Evolutionary conservation across 2,888 invertebrate species (phyloP), one percentile per base, ranked within the genome.

Genomic region (Marasmarcha lunaedactyla): DNA sequence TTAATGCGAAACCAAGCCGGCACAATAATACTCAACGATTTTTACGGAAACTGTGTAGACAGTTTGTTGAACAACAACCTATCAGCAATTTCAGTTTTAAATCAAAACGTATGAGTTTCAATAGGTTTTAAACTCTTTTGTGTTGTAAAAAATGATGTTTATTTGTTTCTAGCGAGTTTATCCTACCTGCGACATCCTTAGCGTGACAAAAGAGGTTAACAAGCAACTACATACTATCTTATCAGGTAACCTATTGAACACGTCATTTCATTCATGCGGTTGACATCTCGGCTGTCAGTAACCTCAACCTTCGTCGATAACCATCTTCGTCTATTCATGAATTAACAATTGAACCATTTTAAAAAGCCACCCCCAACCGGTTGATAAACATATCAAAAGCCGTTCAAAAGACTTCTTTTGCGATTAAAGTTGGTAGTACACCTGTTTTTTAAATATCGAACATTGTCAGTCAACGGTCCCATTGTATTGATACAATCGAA

Each of bases 241-340:
- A 73, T 71, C 70, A 62, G 64, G 62, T 73, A 71, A 67, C 59
- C 67, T 76, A 20, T 20, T 20, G 20, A 41, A 42, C 43, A 55
- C 50, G 52, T 59, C 59, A 55, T 57, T 55, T 59, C 60, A 68
- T 74, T 74, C 69, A 73, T 50, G 51, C 46, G 60, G 65, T 63
- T 78, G 81, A 81, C 81, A 74, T 77, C 66, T 78, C 71, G 79
- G 81, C 79, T 81, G 83, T 76, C 79, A 71, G 59, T 76, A 74
- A 81, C 76, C 78, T 70, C 70, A 54, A 55, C 56, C 57, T 64
- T 63, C 52, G 57, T 67, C 59, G 73, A 78, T 76, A 70, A 71
- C 62, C 66, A 77, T 77, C 73, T 61, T 59, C 63, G 56, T 54
- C 69, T 71, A 78, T 77, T 77, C 71, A 72, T 53, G 62, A 70